Percentiles rank a stretch among this genome's conserved stretches.
These are phyloP conservation scores for Geotrupes spiniger DNA, from an alignment of 2,888 invertebrate species.

Conservation along the genomic window DNA sequence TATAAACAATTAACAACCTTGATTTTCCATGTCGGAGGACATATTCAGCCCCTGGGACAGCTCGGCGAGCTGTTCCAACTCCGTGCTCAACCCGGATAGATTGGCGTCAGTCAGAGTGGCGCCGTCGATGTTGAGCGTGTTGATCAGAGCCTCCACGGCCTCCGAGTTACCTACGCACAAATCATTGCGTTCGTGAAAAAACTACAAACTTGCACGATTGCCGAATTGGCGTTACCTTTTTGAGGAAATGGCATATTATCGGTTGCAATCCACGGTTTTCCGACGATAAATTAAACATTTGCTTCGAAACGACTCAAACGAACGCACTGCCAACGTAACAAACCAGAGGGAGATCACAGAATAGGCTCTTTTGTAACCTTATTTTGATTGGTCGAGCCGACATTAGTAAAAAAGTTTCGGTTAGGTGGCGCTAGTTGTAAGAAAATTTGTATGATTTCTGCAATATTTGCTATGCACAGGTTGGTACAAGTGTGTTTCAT, in stretches of 20 bases:
- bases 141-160: constrained; percentile 37
- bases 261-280: constrained; percentile 23
- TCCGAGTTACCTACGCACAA: constrained; percentile 34
- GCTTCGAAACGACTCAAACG: constrained; percentile 42
- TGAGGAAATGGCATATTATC: constrained; percentile 36
- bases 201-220: not conserved
- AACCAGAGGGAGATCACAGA: constrained; percentile 6
- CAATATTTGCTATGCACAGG: too few species aligned
- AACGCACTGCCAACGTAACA: constrained; percentile 36
- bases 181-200: not conserved
- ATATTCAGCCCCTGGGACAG: constrained; percentile 42
- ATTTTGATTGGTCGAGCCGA: too few species aligned
- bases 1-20: too few species aligned
- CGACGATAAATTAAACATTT: constrained; percentile 33
- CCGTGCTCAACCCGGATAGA: constrained; percentile 36
- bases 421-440: too few species aligned
- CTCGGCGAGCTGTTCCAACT: constrained; percentile 42
- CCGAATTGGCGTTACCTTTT: constrained; percentile 31
- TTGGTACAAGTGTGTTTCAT: too few species aligned
- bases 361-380: too few species aligned
- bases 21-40: constrained; percentile 40
- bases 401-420: too few species aligned
- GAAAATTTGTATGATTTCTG: too few species aligned
- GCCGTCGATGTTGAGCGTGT: constrained; percentile 38
- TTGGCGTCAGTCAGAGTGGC: too few species aligned